Evolutionary conservation across 2,113 vertebrate species (phyloP), one percentile per base, ranked within the genome.

Genomic region (Saguinus midas): DNA sequence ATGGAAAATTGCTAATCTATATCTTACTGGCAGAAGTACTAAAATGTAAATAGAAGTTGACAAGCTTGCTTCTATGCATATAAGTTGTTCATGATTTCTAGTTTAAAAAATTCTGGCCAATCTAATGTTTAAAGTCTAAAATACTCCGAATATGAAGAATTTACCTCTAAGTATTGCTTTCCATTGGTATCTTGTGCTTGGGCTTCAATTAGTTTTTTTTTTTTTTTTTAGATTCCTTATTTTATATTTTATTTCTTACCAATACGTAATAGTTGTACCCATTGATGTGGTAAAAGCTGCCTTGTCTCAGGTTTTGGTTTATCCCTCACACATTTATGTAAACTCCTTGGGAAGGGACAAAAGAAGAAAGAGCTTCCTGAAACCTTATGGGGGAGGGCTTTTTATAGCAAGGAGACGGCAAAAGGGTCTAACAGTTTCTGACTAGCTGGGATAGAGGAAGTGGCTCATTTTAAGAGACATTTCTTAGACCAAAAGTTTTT

Each of bases 31-130:
- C 25, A 80, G 91, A 52, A 66, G 58, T 52, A 81, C 87, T 40
- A 27, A 97, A 96, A 48, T 20, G 89, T 25, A 94, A 64, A 32
- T 61, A 96, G 27, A 95, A 94, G 20, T 61, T 72, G 80, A 92
- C 35, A 89, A n/a, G 9, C 32, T 64, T 32, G 52, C 0, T 83
- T 91, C 2, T 95, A 3, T 1, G 84, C 25, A 43, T 91, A 94
- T 4, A 32, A 16, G 3, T 2, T 87, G 0, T 68, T 70, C 85
- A 10, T 64, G 81, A 90, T 92, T 93, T 35, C 93, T 84, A 81
- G 1, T 1, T 81, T 84, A 35, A 6, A 79, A 79, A 88, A 85
- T 8, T 92, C 14, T 40, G 79, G 35, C 21, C 29, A 37, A 5
- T 72, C 13, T 61, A 94, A 25, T 6, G 1, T 52, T 92, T 84